Conservation (phyloP, 1,140 invertebrate species). For the Bathynomus jamesi region DNA sequence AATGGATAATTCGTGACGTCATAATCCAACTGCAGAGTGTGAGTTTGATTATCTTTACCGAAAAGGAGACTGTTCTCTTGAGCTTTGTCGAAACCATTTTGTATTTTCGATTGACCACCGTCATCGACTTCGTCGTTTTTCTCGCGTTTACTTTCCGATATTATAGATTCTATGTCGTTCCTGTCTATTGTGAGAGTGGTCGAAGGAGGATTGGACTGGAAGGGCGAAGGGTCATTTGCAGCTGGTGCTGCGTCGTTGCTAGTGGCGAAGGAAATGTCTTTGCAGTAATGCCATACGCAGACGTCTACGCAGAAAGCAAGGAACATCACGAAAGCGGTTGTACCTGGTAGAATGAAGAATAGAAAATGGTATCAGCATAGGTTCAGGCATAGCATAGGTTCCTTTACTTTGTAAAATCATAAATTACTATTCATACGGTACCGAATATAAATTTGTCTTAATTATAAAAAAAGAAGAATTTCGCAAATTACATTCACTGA, state of each 20-base stretch:
- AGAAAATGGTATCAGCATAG: neutral
- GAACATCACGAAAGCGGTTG: neutral
- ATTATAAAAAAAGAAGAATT: no score
- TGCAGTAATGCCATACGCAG: neutral
- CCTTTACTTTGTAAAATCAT: neutral
- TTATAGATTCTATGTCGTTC: neutral
- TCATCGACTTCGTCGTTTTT: neutral
- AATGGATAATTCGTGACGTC: neutral
- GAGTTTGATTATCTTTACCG: neutral
- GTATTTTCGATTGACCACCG: neutral
- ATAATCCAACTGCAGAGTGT: neutral
- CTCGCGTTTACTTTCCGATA: neutral
- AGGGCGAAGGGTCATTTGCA: no score
- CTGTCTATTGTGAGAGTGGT: neutral
- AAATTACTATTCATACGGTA: neutral
- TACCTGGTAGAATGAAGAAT: neutral
- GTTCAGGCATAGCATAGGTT: neutral
- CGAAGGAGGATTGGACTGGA: neutral
- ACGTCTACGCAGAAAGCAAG: neutral
- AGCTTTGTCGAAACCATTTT: neutral
- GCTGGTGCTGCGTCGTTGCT: neutral
- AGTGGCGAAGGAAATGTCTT: neutral
- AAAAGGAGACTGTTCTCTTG: no score
- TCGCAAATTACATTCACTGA: no score
- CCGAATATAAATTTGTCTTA: neutral